Conservation (phyloP, 2,888 invertebrate genomes). For the Anoplius nigerrimus region DNA sequence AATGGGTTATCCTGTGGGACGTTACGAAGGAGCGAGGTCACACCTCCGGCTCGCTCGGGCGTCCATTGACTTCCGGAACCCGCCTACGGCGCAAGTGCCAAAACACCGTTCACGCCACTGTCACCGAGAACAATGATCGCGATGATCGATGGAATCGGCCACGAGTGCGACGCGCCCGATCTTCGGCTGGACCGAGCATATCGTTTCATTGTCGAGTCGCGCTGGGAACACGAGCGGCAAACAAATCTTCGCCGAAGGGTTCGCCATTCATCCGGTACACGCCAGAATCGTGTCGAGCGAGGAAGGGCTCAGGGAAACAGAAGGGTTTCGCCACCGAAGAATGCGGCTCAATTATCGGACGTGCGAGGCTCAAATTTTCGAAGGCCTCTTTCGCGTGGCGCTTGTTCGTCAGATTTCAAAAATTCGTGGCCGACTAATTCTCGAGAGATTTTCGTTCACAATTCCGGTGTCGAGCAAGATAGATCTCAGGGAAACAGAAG, state of each 20-base stretch:
- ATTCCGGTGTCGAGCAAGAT: slow-evolving; percentile 2
- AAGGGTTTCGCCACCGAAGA: too few species aligned
- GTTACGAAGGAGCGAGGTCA: slow-evolving; percentile 44
- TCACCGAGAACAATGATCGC: slow-evolving; percentile 47
- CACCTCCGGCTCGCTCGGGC: slow-evolving; percentile 59
- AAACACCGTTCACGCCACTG: slow-evolving; percentile 62
- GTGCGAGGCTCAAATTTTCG: neutral
- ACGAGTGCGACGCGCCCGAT: neutral
- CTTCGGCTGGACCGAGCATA: too few species aligned
- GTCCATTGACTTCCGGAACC: slow-evolving; percentile 63
- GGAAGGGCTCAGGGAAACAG: too few species aligned
- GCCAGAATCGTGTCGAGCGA: slow-evolving; percentile 7
- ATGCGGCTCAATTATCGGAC: too few species aligned
- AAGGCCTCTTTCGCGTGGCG: neutral
- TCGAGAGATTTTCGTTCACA: slow-evolving; percentile 32
- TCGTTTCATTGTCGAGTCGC: neutral
- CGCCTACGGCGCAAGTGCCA: slow-evolving; percentile 67
- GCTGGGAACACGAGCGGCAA: slow-evolving; percentile 1
- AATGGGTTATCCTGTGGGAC: slow-evolving; percentile 48
- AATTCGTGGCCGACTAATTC: slow-evolving; percentile 6
- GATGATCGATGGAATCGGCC: slow-evolving; percentile 58
- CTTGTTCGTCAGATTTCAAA: neutral
- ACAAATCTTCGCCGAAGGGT: slow-evolving; percentile 11
- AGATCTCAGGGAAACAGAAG: too few species aligned
- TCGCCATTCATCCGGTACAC: neutral